A percentile compares a stretch with the other conserved stretches of the same genome.
Conservation (phyloP, 2,113 vertebrate species). For the Ibidorhyncha struthersii region DNA sequence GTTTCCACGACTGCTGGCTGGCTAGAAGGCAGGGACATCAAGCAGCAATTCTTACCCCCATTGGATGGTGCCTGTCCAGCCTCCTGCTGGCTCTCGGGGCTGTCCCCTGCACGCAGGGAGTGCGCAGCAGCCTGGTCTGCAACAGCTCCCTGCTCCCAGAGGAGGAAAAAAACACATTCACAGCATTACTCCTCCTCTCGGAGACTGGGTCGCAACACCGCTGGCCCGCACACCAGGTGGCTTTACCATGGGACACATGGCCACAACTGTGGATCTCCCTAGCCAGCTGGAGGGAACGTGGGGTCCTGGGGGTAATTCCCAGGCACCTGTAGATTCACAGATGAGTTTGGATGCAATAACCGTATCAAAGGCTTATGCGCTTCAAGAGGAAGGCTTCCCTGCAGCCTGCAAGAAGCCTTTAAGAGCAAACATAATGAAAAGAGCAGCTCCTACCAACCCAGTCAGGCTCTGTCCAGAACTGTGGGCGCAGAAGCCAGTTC, state of each 20-base stretch:
- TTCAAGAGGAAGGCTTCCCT: not conserved
- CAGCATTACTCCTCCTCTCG: too few relatives aligned
- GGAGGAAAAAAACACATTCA: too few relatives aligned
- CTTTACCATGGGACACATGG: not conserved
- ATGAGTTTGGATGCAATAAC: not conserved
- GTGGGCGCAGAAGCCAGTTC: not conserved
- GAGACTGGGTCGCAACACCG: not conserved
- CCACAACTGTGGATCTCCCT: not conserved
- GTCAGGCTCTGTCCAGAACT: not conserved
- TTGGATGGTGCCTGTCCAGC: not conserved
- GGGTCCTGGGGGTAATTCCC: not conserved
- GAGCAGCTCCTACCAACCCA: not conserved
- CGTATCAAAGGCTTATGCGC: accelerated
- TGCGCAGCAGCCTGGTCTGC: not conserved
- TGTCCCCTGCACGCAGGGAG: not conserved
- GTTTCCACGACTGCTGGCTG: accelerated
- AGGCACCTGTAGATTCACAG: not conserved
- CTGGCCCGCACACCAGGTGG: not conserved
- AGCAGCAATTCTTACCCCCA: accelerated
- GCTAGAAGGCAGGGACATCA: not conserved
- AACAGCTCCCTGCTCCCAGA: not conserved
- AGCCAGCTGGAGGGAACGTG: not conserved
- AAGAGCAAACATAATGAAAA: not conserved
- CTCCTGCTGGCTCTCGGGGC: not conserved
- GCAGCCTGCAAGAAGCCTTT: not conserved